These are phyloP conservation scores for Luperina testacea DNA, from an alignment of 2,888 invertebrate genomes.

Conservation along the genomic window DNA sequence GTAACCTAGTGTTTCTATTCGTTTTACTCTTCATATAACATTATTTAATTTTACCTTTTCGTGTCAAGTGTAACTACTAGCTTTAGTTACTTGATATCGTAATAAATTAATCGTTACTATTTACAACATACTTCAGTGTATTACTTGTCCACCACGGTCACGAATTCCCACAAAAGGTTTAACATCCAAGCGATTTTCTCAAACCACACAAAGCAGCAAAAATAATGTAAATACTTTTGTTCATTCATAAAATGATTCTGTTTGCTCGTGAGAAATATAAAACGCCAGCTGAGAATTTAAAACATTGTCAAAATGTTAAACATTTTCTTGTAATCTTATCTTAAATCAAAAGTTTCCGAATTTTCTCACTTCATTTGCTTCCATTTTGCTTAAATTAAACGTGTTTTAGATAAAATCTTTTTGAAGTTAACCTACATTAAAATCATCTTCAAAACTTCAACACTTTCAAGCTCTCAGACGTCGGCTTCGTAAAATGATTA, in stretches of 20 bases:
- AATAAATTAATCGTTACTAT: no score
- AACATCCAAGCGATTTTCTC: neutral
- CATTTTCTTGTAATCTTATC: slow-evolving; percentile 43
- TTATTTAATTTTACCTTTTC: no score
- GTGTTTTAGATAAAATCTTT: slow-evolving; percentile 49
- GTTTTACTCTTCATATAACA: no score
- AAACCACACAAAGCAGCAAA: neutral
- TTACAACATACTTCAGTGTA: no score
- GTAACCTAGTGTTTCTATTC: no score
- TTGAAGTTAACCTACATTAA: slow-evolving; percentile 35
- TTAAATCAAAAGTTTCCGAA: slow-evolving; percentile 38
- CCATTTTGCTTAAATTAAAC: slow-evolving; percentile 35
- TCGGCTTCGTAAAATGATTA: slow-evolving; percentile 5
- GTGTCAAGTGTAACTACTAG: no score
- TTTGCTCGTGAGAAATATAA: slow-evolving; percentile 13
- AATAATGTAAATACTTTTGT: neutral
- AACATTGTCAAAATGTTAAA: slow-evolving; percentile 26
- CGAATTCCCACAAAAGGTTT: no score
- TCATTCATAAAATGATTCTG: slow-evolving; percentile 6
- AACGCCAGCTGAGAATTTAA: slow-evolving; percentile 3
- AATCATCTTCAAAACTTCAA: slow-evolving; percentile 40
- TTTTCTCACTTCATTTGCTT: slow-evolving; percentile 54
- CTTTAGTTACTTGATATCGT: no score
- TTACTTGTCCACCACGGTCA: no score
- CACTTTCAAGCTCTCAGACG: slow-evolving; percentile 19